Conservation (phyloP, 1,140 invertebrate species). For the Pissodes strobi region DNA sequence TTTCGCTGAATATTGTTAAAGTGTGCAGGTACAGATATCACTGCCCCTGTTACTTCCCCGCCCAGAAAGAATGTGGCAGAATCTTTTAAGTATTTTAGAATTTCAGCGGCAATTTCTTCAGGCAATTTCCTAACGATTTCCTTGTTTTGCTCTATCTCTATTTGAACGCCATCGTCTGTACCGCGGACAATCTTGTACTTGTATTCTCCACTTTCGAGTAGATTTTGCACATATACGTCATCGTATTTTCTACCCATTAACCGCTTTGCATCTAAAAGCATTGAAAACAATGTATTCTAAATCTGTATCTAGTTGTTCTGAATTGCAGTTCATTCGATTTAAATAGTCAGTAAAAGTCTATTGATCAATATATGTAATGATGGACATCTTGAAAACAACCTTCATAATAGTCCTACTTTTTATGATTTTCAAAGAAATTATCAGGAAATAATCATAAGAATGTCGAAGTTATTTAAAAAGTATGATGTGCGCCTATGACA, state of each 20-base stretch:
- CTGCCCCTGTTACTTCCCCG: neutral
- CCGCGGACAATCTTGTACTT: neutral
- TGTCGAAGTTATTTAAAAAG: no score
- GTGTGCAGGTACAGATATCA: neutral
- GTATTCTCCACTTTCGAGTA: neutral
- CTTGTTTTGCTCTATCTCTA: neutral
- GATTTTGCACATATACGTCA: neutral
- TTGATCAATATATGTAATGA: no score
- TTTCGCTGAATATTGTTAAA: no score
- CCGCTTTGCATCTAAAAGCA: neutral
- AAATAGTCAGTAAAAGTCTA: no score
- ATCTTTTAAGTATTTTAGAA: neutral
- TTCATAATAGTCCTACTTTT: no score
- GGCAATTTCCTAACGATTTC: neutral
- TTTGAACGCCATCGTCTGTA: neutral
- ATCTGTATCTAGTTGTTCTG: no score
- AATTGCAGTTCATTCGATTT: no score
- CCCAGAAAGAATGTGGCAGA: neutral
- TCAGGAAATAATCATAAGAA: no score
- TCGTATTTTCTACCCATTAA: neutral
- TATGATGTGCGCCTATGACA: no score
- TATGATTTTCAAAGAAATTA: no score
- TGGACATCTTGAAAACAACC: no score
- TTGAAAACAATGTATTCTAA: no score
- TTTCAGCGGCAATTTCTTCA: neutral